phyloP scores from a whole-genome alignment of 2,113 vertebrate species.

The Nibea albiflora region DNA sequence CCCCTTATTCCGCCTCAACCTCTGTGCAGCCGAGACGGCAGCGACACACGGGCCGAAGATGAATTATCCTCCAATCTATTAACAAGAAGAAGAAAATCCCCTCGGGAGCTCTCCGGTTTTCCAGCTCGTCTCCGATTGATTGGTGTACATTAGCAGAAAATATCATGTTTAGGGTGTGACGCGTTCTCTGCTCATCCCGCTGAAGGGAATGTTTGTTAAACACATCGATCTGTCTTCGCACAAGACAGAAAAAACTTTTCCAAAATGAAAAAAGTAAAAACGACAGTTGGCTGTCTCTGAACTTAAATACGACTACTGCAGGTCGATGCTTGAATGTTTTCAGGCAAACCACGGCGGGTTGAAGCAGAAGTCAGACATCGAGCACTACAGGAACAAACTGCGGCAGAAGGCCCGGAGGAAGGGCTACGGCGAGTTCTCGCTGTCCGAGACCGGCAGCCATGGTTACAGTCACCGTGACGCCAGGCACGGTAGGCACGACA shows the following conservation, averaged over 20 bases:
- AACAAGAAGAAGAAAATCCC: neutral
- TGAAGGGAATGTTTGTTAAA: conserved; percentile 2
- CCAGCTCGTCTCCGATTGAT: conserved; percentile 20
- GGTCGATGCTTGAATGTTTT: neutral
- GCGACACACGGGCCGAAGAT: conserved; percentile 1
- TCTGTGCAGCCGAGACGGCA: conserved; percentile 22
- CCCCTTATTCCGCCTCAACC: neutral
- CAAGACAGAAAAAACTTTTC: rapidly evolving
- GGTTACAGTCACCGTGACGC: conserved; percentile 74
- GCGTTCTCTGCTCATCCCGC: neutral
- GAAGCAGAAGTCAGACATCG: conserved; percentile 98
- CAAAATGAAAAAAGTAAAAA: neutral
- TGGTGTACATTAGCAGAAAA: conserved; percentile 17
- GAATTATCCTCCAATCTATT: conserved; percentile 29
- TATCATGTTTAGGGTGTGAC: conserved; percentile 5
- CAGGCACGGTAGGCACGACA: conserved; percentile 67
- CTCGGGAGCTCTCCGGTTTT: neutral
- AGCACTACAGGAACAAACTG: conserved; percentile 98
- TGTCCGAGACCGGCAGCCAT: conserved; percentile 83
- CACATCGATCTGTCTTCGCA: neutral
- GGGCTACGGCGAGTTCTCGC: conserved; percentile 93
- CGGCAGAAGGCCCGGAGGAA: conserved; percentile 96
- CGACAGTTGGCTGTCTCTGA: neutral
- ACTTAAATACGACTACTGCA: neutral
- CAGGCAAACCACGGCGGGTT: conserved; percentile 91